Base-by-base conservation (phyloP, 2,113 vertebrate species). In the Tachysurus vachellii region DNA sequence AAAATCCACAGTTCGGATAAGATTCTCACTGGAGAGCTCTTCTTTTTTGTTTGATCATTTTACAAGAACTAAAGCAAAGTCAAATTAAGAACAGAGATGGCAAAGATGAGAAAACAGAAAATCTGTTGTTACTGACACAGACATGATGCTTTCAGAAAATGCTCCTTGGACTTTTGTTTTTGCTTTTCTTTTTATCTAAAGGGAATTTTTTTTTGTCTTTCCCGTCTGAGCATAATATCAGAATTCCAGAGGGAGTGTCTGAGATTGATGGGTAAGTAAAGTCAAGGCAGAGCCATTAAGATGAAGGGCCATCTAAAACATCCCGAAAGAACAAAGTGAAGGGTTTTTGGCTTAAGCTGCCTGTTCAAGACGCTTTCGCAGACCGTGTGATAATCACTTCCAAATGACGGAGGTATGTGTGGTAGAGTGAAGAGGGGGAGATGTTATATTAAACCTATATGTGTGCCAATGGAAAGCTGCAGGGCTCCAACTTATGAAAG, bases 341-440 rank as follows among this genome's bases (percentile, higher is more conserved):
- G 57, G 68, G 76, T 81, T 88, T 76, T 86, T 84, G 86, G 90
- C 81, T 88, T 61, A 85, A 88, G 83, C 42, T 9, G 64, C 31
- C 54, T 28, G 28, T 68, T 82, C 62, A 31, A 54, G 84, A 68
- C 36, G 85, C 62, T 91, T 68, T 83, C 85, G 82, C 81, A 59
- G 68, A 77, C 82, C 36, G 62, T 53, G 61, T 82, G 75, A 86
- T 91, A 88, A 91, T 88, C 47, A 61, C 80, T 91, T 85, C 82
- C 90, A 89, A 89, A 91, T 86, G 88, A 89, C 70, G 19, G 66
- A 83, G 84, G 88, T 76, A 85, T 88, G 83, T 83, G 61, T 68
- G 83, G 80, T 47, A 70, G 84, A 75, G 68, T 36, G 76, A 64
- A 70, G 68, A 79, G 47, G 53, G 64, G 64, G 68, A n/a, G 75